Evolutionary conservation across 2,888 invertebrate genomes (phyloP), one percentile per base, ranked within the genome.

Genomic region (Tiphia femorata): DNA sequence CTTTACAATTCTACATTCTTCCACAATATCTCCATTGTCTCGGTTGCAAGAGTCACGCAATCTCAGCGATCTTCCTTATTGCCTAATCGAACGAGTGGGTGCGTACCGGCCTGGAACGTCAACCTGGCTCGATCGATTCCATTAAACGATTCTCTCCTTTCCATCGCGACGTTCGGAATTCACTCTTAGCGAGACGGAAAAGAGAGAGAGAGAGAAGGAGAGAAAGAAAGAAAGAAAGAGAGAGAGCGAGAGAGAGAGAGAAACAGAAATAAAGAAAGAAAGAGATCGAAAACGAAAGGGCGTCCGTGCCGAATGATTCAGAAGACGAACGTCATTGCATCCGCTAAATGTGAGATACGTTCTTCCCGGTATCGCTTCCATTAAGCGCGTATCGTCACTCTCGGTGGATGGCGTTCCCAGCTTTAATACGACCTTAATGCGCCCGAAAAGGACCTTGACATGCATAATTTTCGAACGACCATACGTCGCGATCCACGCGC

Each of bases 281-380:
- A n/a, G n/a, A n/a, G n/a, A n/a, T n/a, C n/a, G n/a, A 14, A 14
- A 33, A 33, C 7, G 12, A 33, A n/a, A 14, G 6, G 12, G 33
- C 3, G 33, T 3, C 33, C 5, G 33, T 14, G 2, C 33, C 8
- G 3, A 54, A 51, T 68, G 62, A 67, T 62, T 64, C 62, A 67
- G 33, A 50, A 10, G 41, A 51, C 43, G 50, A 58, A 53, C 19
- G 20, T 30, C 33, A 41, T 35, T n/a, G 40, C 6, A 35, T 51
- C 17, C 14, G 20, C 17, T 27, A 25, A 48, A 57, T 30, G n/a
- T n/a, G 37, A 56, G 40, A 38, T 17, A 43, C 16, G 10, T 17
- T 51, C 35, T 50, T 55, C 37, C 23, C 20, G 21, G 38, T 33
- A 54, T 51, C 40, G 52, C 16, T 38, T 23, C 46, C 35, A 50